Base-by-base conservation (phyloP, 1,140 invertebrate species). In the Hyles euphorbiae region DNA sequence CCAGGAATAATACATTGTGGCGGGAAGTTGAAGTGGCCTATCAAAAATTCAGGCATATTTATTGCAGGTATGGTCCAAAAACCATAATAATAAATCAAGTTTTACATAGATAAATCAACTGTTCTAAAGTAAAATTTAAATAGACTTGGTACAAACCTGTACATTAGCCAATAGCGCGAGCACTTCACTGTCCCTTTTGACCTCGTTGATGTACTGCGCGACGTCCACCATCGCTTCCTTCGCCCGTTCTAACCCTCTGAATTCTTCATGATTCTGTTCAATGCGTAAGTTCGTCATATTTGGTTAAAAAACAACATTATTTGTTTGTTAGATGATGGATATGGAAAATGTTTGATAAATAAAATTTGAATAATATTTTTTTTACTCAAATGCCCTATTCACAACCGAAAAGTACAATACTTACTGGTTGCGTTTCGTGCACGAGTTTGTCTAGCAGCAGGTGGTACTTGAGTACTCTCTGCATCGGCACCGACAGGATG, bases 161-260 rank as follows among this genome's bases (percentile, higher is more conserved):
- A 99, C 95, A 89, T 98, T 96, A 62, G 93, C 92, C 68, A 99
- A 97, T 53, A 99, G 94, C 61, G 95, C 93, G 22, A 98, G 88
- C 54, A 96, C 96, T 81, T 99, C 98, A 54, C 95, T 97, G 89
- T 99, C 98, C 51, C 98, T 90, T 76, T 98, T 99, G n/a, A 98
- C 97, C 91, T 99, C 98, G 84, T 99, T 99, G 61, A 98, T 98
- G 88, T 97, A 99, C 72, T 97, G 94, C 9, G 98, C 97, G 34
- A 99, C 94, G 88, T 99, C 98, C 60, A 97, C 93, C 98, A 99
- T 99, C 34, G 95, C 95, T 84, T 99, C 97, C 70, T 97, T 94
- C n/a, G 98, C 97, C 75, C 94, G 92, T 68, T 95, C 93, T 55
- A 99, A 83, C 10, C 94, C 94, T 9, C 93, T 91, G 75, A 94